Conservation (phyloP, 2,888 invertebrate species). For the Caenorhabditis sp. region DNA sequence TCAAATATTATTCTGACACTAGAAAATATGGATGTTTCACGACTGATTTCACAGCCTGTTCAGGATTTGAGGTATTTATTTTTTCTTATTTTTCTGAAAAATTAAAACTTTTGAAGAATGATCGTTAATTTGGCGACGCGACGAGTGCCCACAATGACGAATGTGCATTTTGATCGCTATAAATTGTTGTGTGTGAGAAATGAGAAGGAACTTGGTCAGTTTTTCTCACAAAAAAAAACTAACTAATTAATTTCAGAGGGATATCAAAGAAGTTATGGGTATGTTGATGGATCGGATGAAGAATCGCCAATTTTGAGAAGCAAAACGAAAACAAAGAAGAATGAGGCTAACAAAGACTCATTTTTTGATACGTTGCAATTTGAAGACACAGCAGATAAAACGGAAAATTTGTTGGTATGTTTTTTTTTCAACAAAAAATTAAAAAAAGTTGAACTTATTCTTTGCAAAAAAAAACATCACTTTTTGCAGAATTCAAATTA, state of each 20-base stretch:
- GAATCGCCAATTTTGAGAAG: slow-evolving; percentile 30
- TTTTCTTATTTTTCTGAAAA: slow-evolving; percentile 4
- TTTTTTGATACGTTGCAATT: slow-evolving; percentile 39
- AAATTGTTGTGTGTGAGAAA: slow-evolving; percentile 34
- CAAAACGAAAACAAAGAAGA: not conserved
- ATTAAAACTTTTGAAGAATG: slow-evolving; percentile 24
- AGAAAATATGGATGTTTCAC: slow-evolving; percentile 38
- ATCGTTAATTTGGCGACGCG: slow-evolving; percentile 42
- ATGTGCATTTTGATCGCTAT: slow-evolving; percentile 33
- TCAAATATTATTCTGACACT: slow-evolving; percentile 18
- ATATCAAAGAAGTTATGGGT: slow-evolving; percentile 31
- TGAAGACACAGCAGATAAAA: slow-evolving; percentile 6
- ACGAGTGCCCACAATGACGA: slow-evolving; percentile 23
- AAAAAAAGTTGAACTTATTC: no score
- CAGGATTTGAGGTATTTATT: slow-evolving; percentile 38
- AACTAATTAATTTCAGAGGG: slow-evolving; percentile 21
- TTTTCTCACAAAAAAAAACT: not conserved
- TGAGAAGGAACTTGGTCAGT: slow-evolving; percentile 28
- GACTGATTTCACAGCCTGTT: slow-evolving; percentile 24
- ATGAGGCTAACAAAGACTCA: not conserved
- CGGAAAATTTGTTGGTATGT: not conserved
- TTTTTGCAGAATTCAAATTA: slow-evolving; percentile 8
- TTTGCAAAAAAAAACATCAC: no score
- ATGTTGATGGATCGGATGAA: slow-evolving; percentile 27
- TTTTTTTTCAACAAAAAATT: no score